phyloP scores from a whole-genome alignment of 30 jellyfish, hydroid and myxozoan genomes.

The Pelagia noctiluca region DNA sequence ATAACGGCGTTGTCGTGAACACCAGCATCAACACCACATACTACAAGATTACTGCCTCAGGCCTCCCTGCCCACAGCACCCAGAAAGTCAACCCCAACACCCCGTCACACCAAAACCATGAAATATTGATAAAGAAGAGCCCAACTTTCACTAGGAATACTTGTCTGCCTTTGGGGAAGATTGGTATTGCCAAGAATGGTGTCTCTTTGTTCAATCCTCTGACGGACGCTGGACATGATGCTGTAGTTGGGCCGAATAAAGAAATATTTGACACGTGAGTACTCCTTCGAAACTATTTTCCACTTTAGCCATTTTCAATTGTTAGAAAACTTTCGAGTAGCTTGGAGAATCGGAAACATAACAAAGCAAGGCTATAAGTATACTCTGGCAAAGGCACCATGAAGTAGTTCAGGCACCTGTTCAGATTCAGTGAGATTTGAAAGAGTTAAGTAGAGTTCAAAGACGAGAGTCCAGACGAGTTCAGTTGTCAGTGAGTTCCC shows the following conservation, averaged over 20 bases:
- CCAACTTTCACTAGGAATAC: neutral
- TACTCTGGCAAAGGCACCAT: neutral
- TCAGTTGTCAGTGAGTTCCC: too few species aligned
- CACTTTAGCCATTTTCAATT: neutral
- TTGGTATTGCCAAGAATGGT: neutral
- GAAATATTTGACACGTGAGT: constrained; percentile 21
- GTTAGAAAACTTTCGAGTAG: neutral
- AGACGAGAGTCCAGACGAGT: neutral
- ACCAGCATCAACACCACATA: neutral
- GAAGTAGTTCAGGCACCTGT: neutral
- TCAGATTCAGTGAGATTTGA: neutral
- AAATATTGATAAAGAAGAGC: neutral
- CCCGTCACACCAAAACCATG: neutral
- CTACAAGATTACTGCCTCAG: neutral
- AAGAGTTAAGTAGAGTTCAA: neutral
- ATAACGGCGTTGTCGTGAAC: neutral
- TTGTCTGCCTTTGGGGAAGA: neutral
- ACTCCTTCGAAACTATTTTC: neutral
- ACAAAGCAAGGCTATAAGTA: neutral
- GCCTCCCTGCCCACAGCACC: neutral
- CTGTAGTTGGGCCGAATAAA: constrained; percentile 2
- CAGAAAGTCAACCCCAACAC: neutral
- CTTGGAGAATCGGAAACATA: neutral
- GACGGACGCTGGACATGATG: constrained; percentile 10
- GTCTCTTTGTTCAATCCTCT: constrained; percentile 14